phyloP scores from a whole-genome alignment of 2,888 invertebrate species.

The Hyposoter didymator region DNA sequence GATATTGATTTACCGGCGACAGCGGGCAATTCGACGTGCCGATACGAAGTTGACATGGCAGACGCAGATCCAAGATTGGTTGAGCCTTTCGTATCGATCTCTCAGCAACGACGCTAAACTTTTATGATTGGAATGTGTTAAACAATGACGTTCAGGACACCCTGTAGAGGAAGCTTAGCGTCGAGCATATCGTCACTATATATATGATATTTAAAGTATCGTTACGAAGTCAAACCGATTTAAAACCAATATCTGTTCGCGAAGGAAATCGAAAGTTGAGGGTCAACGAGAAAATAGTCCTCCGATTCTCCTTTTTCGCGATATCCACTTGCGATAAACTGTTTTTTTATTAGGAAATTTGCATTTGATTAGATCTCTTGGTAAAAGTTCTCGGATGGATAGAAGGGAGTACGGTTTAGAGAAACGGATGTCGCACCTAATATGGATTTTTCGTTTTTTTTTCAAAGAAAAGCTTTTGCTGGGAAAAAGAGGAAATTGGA shows the following conservation, averaged over 20 bases:
- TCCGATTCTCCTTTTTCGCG: not conserved
- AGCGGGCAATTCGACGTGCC: not conserved
- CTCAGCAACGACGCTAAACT: not conserved
- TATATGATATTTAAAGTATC: conserved; percentile 28
- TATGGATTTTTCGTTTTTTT: not conserved
- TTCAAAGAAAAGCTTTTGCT: not conserved
- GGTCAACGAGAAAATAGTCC: not conserved
- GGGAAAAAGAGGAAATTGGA: not conserved
- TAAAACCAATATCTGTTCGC: conserved; percentile 19
- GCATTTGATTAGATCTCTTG: not conserved
- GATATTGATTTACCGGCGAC: not conserved
- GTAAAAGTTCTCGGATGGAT: not conserved
- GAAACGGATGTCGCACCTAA: not conserved
- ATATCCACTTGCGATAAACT: conserved; percentile 9
- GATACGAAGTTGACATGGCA: not conserved
- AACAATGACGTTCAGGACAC: not conserved
- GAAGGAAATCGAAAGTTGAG: not conserved
- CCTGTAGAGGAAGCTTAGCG: not conserved
- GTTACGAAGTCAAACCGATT: conserved; percentile 31
- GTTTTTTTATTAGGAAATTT: conserved; percentile 14
- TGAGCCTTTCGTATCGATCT: not conserved
- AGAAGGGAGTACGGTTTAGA: not conserved
- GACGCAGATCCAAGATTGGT: not conserved
- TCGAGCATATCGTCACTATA: not conserved
- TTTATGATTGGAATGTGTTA: not conserved